Percentiles rank a stretch among this genome's conserved stretches.
phyloP scores from a whole-genome alignment of 2,888 invertebrate species.

The Lamellibrachia columna region DNA sequence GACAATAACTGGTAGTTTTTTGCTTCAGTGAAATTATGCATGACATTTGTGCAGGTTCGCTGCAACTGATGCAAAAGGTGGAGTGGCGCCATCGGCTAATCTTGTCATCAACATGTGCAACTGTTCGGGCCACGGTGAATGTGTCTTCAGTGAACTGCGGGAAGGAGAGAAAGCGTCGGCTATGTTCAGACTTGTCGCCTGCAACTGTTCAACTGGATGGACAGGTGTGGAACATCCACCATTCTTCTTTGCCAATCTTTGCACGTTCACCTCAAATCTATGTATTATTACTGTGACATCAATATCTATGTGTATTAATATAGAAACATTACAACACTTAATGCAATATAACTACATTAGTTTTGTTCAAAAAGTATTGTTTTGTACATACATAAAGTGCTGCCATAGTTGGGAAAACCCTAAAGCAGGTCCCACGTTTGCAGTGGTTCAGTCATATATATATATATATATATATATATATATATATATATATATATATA shows the following conservation, averaged over 20 bases:
- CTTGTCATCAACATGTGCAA: constrained; percentile 19
- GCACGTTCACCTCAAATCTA: background rate
- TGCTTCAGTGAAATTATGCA: background rate
- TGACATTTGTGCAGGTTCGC: background rate
- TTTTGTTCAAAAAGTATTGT: too few species aligned
- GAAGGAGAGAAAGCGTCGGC: background rate
- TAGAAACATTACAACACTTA: too few species aligned
- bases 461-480: too few species aligned
- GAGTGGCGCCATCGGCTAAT: background rate
- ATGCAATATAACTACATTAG: too few species aligned
- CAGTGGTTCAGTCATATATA: too few species aligned
- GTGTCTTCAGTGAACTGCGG: background rate
- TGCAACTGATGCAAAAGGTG: background rate
- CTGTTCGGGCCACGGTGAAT: constrained; percentile 14
- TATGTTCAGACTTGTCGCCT: background rate
- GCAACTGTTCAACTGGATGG: background rate
- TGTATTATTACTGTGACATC: background rate
- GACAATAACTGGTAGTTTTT: background rate
- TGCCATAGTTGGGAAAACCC: too few species aligned
- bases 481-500: too few species aligned
- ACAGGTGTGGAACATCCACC: background rate
- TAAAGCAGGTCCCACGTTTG: too few species aligned
- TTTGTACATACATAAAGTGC: too few species aligned
- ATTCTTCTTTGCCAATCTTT: background rate
- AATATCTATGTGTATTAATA: background rate